Base-by-base conservation (phyloP, 2,888 invertebrate genomes). In the Sycophila texana region DNA sequence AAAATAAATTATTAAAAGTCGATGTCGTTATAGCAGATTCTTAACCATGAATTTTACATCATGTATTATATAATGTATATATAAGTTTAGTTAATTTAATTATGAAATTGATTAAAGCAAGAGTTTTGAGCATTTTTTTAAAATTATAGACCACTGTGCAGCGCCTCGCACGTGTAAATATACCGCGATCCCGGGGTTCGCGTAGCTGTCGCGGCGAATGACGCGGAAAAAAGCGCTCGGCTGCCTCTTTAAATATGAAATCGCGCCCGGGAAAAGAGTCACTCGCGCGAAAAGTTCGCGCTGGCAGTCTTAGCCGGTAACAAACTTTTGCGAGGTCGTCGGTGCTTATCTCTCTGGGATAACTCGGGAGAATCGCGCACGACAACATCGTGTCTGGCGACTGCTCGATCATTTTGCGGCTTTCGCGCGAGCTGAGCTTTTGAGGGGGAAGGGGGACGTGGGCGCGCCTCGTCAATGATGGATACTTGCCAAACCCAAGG, bases 401-500 rank as follows among this genome's bases (percentile, higher is more conserved):
- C 61, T 61, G 39, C n/a, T 61, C 61, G 30, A 61, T 30, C 39
- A 61, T 61, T 39, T 61, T 61, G 30, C 39, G 30, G 30, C 30
- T 61, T 61, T 30, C 61, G 61, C 30, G 10, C 4, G 10, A 10
- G 1, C n/a, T 13, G n/a, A n/a, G n/a, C n/a, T 1, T 16, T n/a
- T 5, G 10, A 10, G 7, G 39, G 7, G 39, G 26, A 26, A 3
- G 10, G 39, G 5, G 39, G 39, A n/a, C n/a, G 7, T 0, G 10
- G 39, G 10, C 30, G 0, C 4, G 73, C 67, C 70, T 71, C 66
- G 73, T 74, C 70, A 68, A 68, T 82, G 83, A 68, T 82, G 83
- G 81, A 79, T 79, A 65, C 75, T 72, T 82, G 82, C 82, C 81
- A 81, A 78, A 75, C 68, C 66, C 77, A 67, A 71, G 65, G 63